Percentiles rank a stretch among this genome's conserved stretches.
Evolutionary conservation across 2,113 vertebrate genomes (phyloP).

Genomic region (Bubo bubo): DNA sequence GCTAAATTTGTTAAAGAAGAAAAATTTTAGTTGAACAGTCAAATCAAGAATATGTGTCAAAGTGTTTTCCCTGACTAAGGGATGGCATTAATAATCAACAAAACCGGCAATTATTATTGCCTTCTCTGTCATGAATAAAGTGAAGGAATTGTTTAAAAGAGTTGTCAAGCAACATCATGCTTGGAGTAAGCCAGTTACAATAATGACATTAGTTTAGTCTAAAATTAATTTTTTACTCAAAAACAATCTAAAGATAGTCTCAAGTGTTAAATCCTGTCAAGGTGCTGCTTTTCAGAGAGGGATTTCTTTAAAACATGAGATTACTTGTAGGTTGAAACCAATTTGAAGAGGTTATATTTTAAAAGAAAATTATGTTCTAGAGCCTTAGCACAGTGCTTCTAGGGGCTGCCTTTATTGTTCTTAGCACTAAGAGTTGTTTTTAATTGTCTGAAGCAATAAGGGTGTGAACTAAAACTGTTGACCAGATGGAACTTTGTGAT

Average conservation of each 20-base stretch:
- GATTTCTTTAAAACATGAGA: conserved; percentile 55
- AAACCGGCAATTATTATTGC: conserved; percentile 53
- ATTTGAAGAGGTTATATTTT: conserved; percentile 47
- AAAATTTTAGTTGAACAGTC: neutral
- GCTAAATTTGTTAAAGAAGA: conserved; percentile 13
- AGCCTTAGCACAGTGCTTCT: neutral
- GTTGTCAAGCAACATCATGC: conserved; percentile 35
- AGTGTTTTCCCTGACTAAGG: neutral
- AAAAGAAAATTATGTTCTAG: conserved; percentile 39
- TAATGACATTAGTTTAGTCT: conserved; percentile 16
- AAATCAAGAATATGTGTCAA: neutral
- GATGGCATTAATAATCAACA: neutral
- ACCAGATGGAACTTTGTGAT: conserved; percentile 67
- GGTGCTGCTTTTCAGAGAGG: conserved; percentile 15
- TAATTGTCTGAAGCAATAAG: conserved; percentile 60
- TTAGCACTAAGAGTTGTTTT: conserved; percentile 32
- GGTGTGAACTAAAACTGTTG: conserved; percentile 60
- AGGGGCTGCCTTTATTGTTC: conserved; percentile 23
- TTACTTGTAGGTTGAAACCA: conserved; percentile 56
- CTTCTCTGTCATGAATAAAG: conserved; percentile 3
- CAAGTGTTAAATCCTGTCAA: conserved; percentile 54
- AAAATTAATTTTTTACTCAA: conserved; percentile 63
- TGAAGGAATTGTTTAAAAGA: conserved; percentile 37
- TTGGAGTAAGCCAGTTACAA: conserved; percentile 39
- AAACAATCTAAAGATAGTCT: conserved; percentile 56